These are phyloP conservation scores for Mormyrus proboscirostris DNA, from an alignment of 2,797 vertebrate genomes.

Conservation along the genomic window DNA sequence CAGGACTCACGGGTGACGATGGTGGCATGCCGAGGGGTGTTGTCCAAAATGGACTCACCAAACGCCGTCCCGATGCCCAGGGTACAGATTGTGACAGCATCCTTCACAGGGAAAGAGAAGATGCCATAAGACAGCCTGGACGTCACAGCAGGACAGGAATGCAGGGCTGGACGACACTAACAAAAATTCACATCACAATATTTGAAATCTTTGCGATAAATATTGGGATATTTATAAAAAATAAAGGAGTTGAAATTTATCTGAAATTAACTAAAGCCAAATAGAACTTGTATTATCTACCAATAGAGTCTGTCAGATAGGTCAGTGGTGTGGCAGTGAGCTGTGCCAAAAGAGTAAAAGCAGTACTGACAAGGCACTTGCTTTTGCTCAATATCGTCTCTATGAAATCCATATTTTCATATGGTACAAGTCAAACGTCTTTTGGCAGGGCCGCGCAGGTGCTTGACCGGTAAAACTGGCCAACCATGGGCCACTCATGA, in stretches of 20 bases:
- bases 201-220: neutral
- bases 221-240: neutral
- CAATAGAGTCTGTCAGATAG: neutral
- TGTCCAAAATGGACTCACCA: conserved; percentile 95
- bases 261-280: neutral
- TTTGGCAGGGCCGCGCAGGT: neutral
- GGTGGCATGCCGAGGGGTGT: conserved; percentile 91
- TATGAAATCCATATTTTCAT: neutral
- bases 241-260: neutral
- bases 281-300: neutral
- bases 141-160: neutral
- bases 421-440: neutral
- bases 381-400: neutral
- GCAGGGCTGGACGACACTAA: conserved; percentile 10
- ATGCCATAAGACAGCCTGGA: neutral
- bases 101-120: conserved; percentile 56
- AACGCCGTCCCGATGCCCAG: conserved; percentile 89
- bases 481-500: neutral
- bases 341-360: neutral
- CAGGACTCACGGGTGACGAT: conserved; percentile 87
- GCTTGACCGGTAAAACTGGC: neutral
- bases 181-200: neutral
- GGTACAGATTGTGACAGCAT: conserved; percentile 90
- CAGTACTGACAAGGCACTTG: conserved; percentile 11
- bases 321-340: neutral